phyloP scores from a whole-genome alignment of 2,888 invertebrate species.

The Macrosiphum euphorbiae region DNA sequence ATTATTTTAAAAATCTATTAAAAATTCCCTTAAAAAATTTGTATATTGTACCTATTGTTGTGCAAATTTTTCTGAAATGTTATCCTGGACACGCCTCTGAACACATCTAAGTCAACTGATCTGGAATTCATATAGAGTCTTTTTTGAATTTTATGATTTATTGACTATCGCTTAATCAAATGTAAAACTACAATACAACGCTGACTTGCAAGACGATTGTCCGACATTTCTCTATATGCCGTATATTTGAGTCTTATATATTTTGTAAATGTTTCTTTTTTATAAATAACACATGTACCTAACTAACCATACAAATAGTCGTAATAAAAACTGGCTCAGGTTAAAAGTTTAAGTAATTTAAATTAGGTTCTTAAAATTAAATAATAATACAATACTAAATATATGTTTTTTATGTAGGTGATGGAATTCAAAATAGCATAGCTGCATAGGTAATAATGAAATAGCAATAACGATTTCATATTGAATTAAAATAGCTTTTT shows the following conservation, averaged over 20 bases:
- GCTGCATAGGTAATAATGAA: conserved; percentile 45
- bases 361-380: background rate
- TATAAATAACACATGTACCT: background rate
- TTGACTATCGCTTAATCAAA: background rate
- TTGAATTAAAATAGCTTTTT: conserved; percentile 59
- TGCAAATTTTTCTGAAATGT: too few relatives aligned
- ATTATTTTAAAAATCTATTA: too few relatives aligned
- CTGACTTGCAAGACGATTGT: background rate
- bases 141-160: background rate
- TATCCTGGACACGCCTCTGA: too few relatives aligned
- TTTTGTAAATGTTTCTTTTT: background rate
- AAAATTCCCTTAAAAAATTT: background rate
- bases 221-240: background rate
- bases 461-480: conserved; percentile 36
- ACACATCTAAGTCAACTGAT: background rate
- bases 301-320: background rate
- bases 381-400: background rate
- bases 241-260: background rate
- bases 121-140: background rate
- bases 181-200: background rate
- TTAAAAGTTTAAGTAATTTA: conserved; percentile 22
- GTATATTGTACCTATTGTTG: too few relatives aligned
- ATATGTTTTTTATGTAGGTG: background rate
- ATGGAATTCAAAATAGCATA: conserved; percentile 45
- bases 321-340: background rate